Base-by-base conservation (phyloP, 2,888 invertebrate genomes). In the Tiliacea citrago region DNA sequence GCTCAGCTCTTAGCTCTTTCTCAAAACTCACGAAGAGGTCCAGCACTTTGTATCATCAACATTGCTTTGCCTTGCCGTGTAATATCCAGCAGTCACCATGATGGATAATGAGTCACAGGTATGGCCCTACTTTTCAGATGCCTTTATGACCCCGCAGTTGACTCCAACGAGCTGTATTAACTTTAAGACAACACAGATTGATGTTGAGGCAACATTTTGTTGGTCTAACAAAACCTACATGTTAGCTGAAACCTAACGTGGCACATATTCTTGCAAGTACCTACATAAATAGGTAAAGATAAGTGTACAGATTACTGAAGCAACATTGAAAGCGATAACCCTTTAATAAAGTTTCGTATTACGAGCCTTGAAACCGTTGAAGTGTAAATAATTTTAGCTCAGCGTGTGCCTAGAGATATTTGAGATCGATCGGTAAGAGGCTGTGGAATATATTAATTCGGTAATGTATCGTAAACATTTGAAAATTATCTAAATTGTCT, bases 311-410 rank as follows among this genome's bases (percentile, higher is more conserved):
- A 69, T 77, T 65, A 72, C 61, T 29, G 69, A 58, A 84, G 72
- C 63, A 63, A 62, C 71, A 61, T 67, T 55, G 75, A 73, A 76
- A 75, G 55, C 70, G 78, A 85, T 86, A 79, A 76, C 79, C 75
- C 74, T 63, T 69, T 79, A 77, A 77, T 80, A 81, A 84, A 86
- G 75, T 86, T 78, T 87, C 87, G 53, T 79, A 80, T 87, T 86
- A 82, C 86, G 82, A 87, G 79, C 88, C 80, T 73, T 81, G 86
- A 87, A 87, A 67, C 86, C 86, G 68, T 73, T 83, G 70, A 81
- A 86, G 80, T 87, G 85, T 78, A 73, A 69, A 79, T 82, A 86
- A 86, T 82, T 83, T 84, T 66, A 66, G 71, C 70, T 69, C 47
- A 74, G 57, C 72, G 78, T 73, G 63, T 57, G 82, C 82, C 77